phyloP scores from a whole-genome alignment of 1,140 invertebrate species.

The Orussus abietinus region DNA sequence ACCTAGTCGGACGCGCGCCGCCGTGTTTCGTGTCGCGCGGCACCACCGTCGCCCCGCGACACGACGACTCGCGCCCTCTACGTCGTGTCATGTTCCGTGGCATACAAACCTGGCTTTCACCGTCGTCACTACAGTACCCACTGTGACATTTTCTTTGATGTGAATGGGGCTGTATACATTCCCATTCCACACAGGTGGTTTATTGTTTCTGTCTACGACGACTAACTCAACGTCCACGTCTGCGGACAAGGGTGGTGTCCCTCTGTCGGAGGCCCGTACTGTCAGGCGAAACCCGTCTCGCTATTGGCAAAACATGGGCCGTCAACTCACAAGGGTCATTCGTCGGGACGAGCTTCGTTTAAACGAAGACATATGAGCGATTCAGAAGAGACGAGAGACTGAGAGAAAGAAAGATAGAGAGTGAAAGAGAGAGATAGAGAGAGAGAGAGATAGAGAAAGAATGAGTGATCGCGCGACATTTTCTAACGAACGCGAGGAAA shows the following conservation, averaged over 20 bases:
- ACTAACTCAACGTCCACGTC: conserved; percentile 95
- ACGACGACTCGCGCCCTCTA: conserved; percentile 38
- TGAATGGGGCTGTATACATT: conserved; percentile 91
- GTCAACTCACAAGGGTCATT: conserved; percentile 52
- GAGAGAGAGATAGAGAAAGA: no score
- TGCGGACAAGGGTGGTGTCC: conserved; percentile 80
- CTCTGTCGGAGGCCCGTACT: conserved; percentile 89
- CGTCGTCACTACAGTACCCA: conserved; percentile 93
- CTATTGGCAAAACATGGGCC: conserved; percentile 68
- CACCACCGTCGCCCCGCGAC: conserved; percentile 41
- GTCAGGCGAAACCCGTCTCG: conserved; percentile 90
- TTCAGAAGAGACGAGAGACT: no score
- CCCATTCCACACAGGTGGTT: conserved; percentile 92
- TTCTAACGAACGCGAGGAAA: no score
- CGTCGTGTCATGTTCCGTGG: conserved; percentile 53
- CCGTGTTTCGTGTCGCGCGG: conserved; percentile 21
- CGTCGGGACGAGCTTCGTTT: conserved; percentile 31
- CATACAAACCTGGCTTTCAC: conserved; percentile 96
- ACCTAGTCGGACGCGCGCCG: no score
- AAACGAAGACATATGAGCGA: no score
- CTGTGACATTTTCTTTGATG: conserved; percentile 96
- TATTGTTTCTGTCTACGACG: conserved; percentile 96
- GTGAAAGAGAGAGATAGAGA: no score
- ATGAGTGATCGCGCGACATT: no score
- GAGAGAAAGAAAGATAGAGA: no score